phyloP scores from a whole-genome alignment of 2,797 vertebrate species.

The Heliangelus exortis region DNA sequence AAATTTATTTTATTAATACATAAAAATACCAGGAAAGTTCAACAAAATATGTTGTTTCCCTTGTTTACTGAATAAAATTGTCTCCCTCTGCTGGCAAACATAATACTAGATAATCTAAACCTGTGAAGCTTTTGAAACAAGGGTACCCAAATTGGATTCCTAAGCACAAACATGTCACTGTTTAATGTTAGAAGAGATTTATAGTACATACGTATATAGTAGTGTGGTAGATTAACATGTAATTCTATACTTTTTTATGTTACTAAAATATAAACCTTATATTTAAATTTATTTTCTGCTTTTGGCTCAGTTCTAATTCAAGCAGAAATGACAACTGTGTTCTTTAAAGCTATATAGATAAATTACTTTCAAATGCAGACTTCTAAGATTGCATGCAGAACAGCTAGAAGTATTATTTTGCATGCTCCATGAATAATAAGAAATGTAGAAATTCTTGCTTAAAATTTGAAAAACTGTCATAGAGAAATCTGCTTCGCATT shows the following conservation, averaged over 20 bases:
- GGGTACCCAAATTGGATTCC: not conserved
- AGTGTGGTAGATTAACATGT: not conserved
- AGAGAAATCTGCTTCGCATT: not conserved
- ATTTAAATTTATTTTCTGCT: not conserved
- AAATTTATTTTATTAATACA: not conserved
- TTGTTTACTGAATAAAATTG: not conserved
- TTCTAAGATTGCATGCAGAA: not conserved
- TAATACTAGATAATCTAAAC: not conserved
- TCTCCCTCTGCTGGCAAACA: slow-evolving; percentile 7
- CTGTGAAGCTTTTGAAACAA: not conserved
- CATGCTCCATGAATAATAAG: not conserved
- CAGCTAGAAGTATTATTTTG: not conserved
- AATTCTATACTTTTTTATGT: not conserved
- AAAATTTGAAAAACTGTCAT: not conserved
- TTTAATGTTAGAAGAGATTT: not conserved
- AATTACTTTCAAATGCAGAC: not conserved
- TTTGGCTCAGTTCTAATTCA: not conserved
- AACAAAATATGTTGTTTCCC: not conserved
- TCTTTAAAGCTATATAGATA: not conserved
- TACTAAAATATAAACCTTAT: not conserved
- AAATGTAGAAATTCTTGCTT: not conserved
- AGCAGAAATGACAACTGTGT: not conserved
- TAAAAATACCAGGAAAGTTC: not conserved
- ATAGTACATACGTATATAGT: not conserved
- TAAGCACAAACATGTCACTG: not conserved